Conservation (phyloP, 2,113 vertebrate species). For the Rafetus swinhoei region DNA sequence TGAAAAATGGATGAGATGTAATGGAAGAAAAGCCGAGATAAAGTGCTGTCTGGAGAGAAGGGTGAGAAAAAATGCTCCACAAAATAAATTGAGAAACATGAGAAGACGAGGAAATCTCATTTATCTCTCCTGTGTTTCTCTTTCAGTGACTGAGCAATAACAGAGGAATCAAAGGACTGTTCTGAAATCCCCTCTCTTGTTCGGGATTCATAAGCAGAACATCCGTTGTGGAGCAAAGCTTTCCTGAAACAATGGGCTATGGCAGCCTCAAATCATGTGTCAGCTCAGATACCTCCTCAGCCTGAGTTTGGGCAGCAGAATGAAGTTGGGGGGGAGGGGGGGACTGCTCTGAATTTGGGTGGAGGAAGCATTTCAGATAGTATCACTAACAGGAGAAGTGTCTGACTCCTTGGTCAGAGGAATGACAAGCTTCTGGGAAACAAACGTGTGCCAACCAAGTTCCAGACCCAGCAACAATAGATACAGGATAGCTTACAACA, state of each 20-base stretch:
- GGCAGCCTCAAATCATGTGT: neutral
- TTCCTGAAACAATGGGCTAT: neutral
- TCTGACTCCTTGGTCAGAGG: neutral
- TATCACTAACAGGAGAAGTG: neutral
- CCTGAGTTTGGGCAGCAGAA: neutral
- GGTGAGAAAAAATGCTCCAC: constrained; percentile 35
- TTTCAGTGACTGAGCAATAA: constrained; percentile 47
- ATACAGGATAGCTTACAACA: fast-evolving
- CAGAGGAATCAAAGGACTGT: constrained; percentile 31
- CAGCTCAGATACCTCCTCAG: neutral
- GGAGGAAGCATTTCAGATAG: neutral
- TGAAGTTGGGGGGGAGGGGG: neutral
- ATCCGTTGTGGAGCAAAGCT: neutral
- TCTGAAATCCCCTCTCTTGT: constrained; percentile 9
- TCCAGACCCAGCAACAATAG: neutral
- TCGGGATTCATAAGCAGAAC: constrained; percentile 7
- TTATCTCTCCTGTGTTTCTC: constrained; percentile 12
- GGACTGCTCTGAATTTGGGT: neutral
- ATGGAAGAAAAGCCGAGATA: constrained; percentile 56
- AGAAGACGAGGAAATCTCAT: constrained; percentile 45
- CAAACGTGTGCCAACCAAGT: fast-evolving
- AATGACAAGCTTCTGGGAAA: neutral
- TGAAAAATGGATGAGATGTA: constrained; percentile 40
- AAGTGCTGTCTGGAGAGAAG: constrained; percentile 42
- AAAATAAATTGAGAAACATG: constrained; percentile 61